Base-by-base conservation (phyloP, 2,888 invertebrate species). In the Plebejus argus region DNA sequence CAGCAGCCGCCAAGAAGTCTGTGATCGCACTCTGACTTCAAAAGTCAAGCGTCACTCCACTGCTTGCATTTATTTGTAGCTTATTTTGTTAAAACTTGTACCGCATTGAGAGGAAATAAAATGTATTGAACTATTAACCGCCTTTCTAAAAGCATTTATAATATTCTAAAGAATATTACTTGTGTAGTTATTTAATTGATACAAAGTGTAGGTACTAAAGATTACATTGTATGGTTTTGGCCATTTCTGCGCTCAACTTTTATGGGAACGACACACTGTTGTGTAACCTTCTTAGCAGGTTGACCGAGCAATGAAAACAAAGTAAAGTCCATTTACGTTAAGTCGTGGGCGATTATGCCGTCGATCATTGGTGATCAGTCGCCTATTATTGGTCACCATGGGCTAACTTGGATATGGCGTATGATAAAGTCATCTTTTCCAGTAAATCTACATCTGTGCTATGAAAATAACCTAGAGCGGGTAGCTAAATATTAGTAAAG, bases 401-500 rank as follows among this genome's bases (percentile, higher is more conserved):
- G 45, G 53, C 53, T 15, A 53, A 0, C 15, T 15, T 53, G 53
- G 18, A 53, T 8, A 20, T 7, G 61, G 20, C 61, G 10, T 61
- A 12, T 45, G 45, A 45, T 45, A 45, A 45, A 45, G 61, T 61
- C 10, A 61, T 12, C 3, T 12, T 23, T 72, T 72, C 72, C 45
- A 72, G 72, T 72, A 39, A 72, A 72, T 33, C 15, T 15, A 71
- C 4, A 76, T 79, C 76, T 53, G 45, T 76, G 78, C 77, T 71
- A 45, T 23, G 77, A 78, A 74, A 74, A 71, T 79, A 80, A 79
- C 75, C 79, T 35, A 72, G 56, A 76, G 75, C 70, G 70, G 78
- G 79, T 58, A 76, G 45, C 20, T 39, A 78, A 78, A 80, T 80
- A 81, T 81, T 79, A 78, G 76, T 78, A 78, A 78, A 78, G 78